Evolutionary conservation across 1,140 invertebrate genomes (phyloP).

Genomic region (Drosophila gunungcola): DNA sequence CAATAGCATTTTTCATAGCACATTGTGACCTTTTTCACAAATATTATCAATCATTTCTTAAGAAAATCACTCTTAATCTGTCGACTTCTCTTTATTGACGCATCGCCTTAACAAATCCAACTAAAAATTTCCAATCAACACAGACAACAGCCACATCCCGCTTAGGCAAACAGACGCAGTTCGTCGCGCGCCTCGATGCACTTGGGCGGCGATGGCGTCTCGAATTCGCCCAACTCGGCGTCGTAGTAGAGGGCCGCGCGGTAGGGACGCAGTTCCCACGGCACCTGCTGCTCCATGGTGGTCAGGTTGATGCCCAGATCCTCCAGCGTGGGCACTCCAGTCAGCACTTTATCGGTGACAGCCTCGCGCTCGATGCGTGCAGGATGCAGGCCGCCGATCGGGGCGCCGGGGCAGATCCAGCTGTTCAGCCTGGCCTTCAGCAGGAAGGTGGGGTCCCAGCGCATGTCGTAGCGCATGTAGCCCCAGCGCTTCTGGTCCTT

Average conservation of each 20-base stretch:
- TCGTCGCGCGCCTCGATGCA: slow-evolving; percentile 67
- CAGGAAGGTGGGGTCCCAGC: slow-evolving; percentile 89
- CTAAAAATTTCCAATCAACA: slow-evolving; percentile 67
- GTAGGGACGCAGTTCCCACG: slow-evolving; percentile 90
- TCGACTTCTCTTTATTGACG: slow-evolving; percentile 54
- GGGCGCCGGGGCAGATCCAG: slow-evolving; percentile 87
- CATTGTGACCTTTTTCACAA: too few species aligned
- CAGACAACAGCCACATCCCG: slow-evolving; percentile 8
- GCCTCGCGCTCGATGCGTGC: slow-evolving; percentile 94
- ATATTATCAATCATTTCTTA: too few species aligned
- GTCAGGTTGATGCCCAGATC: slow-evolving; percentile 93
- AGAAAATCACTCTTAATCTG: slow-evolving; percentile 26
- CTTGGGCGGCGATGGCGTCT: slow-evolving; percentile 87
- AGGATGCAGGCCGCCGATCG: slow-evolving; percentile 89
- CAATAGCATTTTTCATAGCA: too few species aligned
- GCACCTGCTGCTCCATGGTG: slow-evolving; percentile 90
- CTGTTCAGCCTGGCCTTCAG: slow-evolving; percentile 88
- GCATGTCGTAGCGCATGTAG: slow-evolving; percentile 89
- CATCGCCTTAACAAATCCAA: slow-evolving; percentile 47
- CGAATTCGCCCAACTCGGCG: slow-evolving; percentile 91
- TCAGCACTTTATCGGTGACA: slow-evolving; percentile 89
- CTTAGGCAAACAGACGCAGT: slow-evolving; percentile 66
- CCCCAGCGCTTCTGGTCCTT: slow-evolving; percentile 88
- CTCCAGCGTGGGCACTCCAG: slow-evolving; percentile 91
- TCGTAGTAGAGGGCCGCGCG: slow-evolving; percentile 89